Conservation (phyloP, 2,888 invertebrate genomes). For the Meteorus cinctellus region DNA sequence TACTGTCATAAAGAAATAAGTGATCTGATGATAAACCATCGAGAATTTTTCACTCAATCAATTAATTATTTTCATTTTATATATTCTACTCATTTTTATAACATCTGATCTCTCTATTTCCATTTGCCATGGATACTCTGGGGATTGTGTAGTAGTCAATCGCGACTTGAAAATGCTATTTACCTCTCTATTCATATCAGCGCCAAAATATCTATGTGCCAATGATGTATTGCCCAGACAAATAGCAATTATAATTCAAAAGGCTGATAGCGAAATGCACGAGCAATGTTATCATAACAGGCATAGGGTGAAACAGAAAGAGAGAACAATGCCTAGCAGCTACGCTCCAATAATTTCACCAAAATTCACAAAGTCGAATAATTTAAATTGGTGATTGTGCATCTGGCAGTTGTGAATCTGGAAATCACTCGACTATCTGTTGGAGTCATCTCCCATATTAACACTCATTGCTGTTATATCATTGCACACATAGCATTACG, state of each 20-base stretch:
- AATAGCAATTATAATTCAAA: constrained; percentile 42
- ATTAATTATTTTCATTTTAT: too few species aligned
- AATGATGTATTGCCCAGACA: constrained; percentile 40
- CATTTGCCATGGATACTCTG: too few species aligned
- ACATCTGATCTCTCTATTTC: not conserved
- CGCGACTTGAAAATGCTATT: not conserved
- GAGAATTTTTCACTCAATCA: too few species aligned
- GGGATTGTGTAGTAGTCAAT: not conserved
- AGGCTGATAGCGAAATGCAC: constrained; percentile 31
- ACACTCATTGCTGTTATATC: too few species aligned
- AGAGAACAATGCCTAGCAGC: not conserved
- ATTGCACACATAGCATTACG: too few species aligned
- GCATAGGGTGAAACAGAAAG: not conserved
- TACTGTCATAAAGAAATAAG: too few species aligned
- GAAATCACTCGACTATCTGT: not conserved
- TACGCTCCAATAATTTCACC: constrained; percentile 7
- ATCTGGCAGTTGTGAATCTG: too few species aligned
- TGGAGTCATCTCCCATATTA: not conserved
- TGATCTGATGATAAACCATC: not conserved
- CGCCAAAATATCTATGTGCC: constrained; percentile 23
- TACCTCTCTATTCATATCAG: not conserved
- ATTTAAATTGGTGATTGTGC: constrained; percentile 53
- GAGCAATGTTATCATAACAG: constrained; percentile 34
- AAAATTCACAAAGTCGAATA: constrained; percentile 39
- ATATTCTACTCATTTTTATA: not conserved